Base-by-base conservation (phyloP, 1,140 invertebrate genomes). In the Chionoecetes opilio region DNA sequence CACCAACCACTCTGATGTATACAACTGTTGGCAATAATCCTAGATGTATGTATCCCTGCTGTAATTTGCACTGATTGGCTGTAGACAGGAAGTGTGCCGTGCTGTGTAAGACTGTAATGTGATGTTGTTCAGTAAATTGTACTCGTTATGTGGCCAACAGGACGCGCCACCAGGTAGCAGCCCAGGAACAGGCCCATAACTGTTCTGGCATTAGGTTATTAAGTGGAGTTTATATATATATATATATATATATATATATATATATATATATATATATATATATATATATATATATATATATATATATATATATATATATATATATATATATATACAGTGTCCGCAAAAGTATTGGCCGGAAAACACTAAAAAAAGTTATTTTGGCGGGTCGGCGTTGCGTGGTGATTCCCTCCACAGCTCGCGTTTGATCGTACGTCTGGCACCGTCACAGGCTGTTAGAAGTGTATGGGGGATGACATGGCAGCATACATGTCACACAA, bases 31-130 rank as follows among this genome's bases (percentile, higher is more conserved):
- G 75, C 91, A 84, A 53, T 85, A 91, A 86, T 41, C 82, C 82
- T 91, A n/a, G 38, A 90, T 94, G 94, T 94, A 90, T 94, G 94
- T 94, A 86, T 86, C 94, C 94, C 63, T 91, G 88, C 94, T 94
- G 84, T 91, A 46, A 86, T 94, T 21, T 86, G 89, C 94, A 94
- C 94, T 94, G 31, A 91, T 90, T 94, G 89, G 93, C 93, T 93
- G 85, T 93, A 93, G 94, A 94, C 31, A 85, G 94, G 94, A 91
- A 26, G 94, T 91, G 94, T 94, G 84, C 89, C 46, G n/a, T 91
- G 93, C 88, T 37, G 88, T 93, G 93, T 93, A 93, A 85, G 32
- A 37, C 53, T 94, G 94, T 94, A 89, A 91, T 94, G 93, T 82
- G 21, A 53, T 94, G 93, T 91, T 94, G 94, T 94, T 32, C 75